A percentile compares a stretch with the other conserved stretches of the same genome.
phyloP scores from a whole-genome alignment of 2,113 vertebrate species.

The Rutilus rutilus region DNA sequence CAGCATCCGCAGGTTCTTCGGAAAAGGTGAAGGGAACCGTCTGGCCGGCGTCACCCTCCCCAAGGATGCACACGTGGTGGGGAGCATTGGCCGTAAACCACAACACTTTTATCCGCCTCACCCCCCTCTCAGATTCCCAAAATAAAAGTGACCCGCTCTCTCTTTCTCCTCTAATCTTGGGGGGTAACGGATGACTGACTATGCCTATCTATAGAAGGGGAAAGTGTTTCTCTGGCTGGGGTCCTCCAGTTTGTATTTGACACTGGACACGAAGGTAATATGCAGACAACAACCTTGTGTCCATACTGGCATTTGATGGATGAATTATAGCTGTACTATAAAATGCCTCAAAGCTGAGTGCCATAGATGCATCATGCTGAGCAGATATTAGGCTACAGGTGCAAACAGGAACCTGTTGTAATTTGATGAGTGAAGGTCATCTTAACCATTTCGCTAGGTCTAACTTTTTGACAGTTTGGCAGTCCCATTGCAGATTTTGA shows the following conservation, averaged over 20 bases:
- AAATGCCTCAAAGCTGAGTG: constrained; percentile 12
- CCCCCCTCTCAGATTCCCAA: constrained; percentile 52
- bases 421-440: constrained; percentile 19
- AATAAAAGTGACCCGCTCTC: constrained; percentile 52
- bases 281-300: neutral
- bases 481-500: constrained; percentile 16
- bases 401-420: neutral
- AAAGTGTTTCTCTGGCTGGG: constrained; percentile 24
- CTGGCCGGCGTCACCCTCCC: constrained; percentile 57
- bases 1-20: constrained; percentile 58
- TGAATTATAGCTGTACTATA: neutral
- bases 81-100: constrained; percentile 36
- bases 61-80: constrained; percentile 56
- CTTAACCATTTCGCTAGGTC: neutral
- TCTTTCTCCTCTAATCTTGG: constrained; percentile 39
- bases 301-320: neutral
- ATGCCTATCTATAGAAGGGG: constrained; percentile 41
- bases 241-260: constrained; percentile 9
- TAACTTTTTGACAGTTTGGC: constrained; percentile 25
- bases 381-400: neutral
- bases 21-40: constrained; percentile 55
- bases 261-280: neutral
- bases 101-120: constrained; percentile 53
- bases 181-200: constrained; percentile 41
- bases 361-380: neutral